Evolutionary conservation across 2,888 invertebrate genomes (phyloP), one percentile per base, ranked within the genome.

Genomic region (Selenia dentaria): DNA sequence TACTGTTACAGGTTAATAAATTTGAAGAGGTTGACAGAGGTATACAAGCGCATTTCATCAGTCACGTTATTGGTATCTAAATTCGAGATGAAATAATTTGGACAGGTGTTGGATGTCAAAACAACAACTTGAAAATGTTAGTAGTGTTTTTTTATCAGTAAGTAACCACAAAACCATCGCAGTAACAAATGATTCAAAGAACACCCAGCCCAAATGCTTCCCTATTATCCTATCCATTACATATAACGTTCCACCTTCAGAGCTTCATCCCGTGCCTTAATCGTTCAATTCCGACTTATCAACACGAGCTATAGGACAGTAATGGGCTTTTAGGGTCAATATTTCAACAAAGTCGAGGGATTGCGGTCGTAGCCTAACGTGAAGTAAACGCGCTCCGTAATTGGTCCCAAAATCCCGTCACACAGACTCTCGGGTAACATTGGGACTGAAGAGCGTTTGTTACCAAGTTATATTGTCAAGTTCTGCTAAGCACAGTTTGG

Each of bases 271-370:
- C 64, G 71, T 67, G 70, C 76, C 75, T 71, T 71, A 76, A 79
- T 77, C 70, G 77, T 65, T 73, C 72, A 67, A 75, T 78, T 78
- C 76, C 72, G 75, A 74, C 78, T 84, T 83, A 82, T 80, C 75
- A 69, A 67, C 70, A 74, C 63, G 59, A 61, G 65, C 72, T 73
- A 70, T 68, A 80, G 76, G 73, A 74, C 76, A 73, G 70, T 87
- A 87, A 87, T 86, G 79, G 79, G 67, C 74, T 77, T 81, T 77
- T 70, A 74, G 74, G 81, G 82, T 81, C 80, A 82, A 84, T 88
- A 88, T 81, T 83, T 86, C 76, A 87, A 77, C 60, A 67, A 58
- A 59, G 62, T 65, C 62, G 63, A 66, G 67, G 65, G 66, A 64
- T 43, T 51, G 49, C 42, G 51, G 51, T 36, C 42, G 39, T 47